These are phyloP conservation scores for Arvicanthis niloticus DNA, from an alignment of 2,113 vertebrate species.

Conservation along the genomic window DNA sequence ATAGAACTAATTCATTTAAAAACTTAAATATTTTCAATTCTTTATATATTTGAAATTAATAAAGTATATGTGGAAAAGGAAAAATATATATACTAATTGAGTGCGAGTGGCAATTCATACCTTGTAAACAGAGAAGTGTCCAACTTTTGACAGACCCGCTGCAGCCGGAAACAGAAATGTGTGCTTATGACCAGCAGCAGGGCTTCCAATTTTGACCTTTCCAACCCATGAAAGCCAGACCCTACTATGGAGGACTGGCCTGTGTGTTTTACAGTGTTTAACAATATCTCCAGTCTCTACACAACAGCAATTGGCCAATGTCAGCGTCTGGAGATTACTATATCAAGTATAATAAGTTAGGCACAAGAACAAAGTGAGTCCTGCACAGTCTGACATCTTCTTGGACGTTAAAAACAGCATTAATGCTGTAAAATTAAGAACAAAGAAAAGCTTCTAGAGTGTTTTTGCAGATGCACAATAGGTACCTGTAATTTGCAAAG, in stretches of 20 bases:
- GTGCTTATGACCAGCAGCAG: background rate
- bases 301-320: background rate
- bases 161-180: background rate
- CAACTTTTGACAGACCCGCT: background rate
- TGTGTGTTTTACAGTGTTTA: background rate
- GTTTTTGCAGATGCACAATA: background rate
- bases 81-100: background rate
- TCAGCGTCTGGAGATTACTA: background rate
- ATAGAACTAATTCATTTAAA: background rate
- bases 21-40: background rate
- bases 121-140: background rate
- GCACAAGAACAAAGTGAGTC: background rate
- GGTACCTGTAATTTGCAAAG: background rate
- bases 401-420: background rate
- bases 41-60: constrained; percentile 15
- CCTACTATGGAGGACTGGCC: too few species aligned
- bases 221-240: fast-evolving
- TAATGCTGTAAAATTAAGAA: background rate
- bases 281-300: background rate
- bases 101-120: background rate
- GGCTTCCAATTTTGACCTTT: background rate
- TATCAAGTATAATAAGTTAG: background rate
- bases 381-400: too few species aligned
- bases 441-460: background rate
- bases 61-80: background rate